Evolutionary conservation across 2,888 invertebrate genomes (phyloP), one percentile per base, ranked within the genome.

Genomic region (Pachymerium ferrugineum): DNA sequence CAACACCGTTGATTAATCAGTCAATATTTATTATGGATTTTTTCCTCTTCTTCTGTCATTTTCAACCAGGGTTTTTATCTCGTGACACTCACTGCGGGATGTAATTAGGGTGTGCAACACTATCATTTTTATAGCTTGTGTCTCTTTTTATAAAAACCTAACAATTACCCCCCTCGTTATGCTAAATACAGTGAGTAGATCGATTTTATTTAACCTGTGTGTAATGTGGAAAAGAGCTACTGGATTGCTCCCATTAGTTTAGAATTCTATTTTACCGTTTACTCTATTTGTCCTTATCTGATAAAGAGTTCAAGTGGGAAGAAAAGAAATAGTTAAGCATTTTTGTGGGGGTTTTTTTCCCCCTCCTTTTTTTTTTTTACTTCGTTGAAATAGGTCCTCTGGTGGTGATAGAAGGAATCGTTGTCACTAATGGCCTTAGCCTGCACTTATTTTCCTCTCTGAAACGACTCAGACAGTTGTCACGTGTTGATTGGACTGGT

Each of bases 401-500:
- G 47, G 12, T 3, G 47, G n/a, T 1, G 47, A 47, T 6, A 19
- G 10, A 62, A n/a, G n/a, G n/a, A 28, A 12, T 28, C 12, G 8
- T 25, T 8, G 62, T 1, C 62, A n/a, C 62, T 62, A 62, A 62
- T 62, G 62, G 62, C n/a, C 62, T 25, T 62, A 62, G 25, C 62
- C n/a, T 16, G 25, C 62, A 10, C 25, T 62, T 62, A 28, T 28
- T 62, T 28, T 16, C 62, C 28, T 62, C 28, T n/a, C 25, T 62
- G 14, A 62, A n/a, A 28, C 25, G 12, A n/a, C 14, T 25, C 25
- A 38, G 38, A 38, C 12, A 38, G 14, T 38, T 62, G 62, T 62
- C 62, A 62, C 62, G n/a, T 62, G 62, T 62, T 62, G 54, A 54
- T 54, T 54, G 54, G 54, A 54, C 54, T 54, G 22, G 54, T 54